Percentiles rank a stretch among this genome's conserved stretches.
Evolutionary conservation across 2,797 vertebrate genomes (phyloP).

Genomic region (Austrolebias charrua): DNA sequence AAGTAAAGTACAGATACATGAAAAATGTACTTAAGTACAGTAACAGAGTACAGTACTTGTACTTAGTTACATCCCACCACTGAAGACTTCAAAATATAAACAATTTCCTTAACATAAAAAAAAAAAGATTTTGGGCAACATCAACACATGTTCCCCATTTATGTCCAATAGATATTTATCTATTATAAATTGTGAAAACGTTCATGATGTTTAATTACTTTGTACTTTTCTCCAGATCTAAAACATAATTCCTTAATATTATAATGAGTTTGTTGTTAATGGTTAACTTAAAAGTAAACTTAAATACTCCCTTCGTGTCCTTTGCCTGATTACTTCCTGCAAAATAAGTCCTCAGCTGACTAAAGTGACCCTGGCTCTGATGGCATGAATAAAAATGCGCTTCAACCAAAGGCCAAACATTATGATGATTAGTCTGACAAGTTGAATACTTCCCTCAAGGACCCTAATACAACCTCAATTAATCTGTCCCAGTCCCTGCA

Average conservation of each 20-base stretch:
- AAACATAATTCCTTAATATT: conserved; percentile 26
- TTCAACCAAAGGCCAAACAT: conserved; percentile 59
- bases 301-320: conserved; percentile 18
- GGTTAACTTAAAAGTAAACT: conserved; percentile 57
- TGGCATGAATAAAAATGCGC: conserved; percentile 52
- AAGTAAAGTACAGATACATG: too few relatives aligned
- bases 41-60: too few relatives aligned
- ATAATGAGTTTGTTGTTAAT: conserved; percentile 25
- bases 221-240: too few relatives aligned
- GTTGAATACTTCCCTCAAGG: conserved; percentile 60
- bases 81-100: conserved; percentile 63
- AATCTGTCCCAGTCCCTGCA: conserved; percentile 50
- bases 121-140: conserved; percentile 33
- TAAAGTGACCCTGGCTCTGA: conserved; percentile 47
- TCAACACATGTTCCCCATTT: conserved; percentile 26
- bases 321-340: conserved; percentile 34
- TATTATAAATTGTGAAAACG: conserved; percentile 19
- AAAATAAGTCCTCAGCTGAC: conserved; percentile 36
- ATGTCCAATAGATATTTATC: conserved; percentile 12
- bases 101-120: conserved; percentile 46
- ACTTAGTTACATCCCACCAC: too few relatives aligned
- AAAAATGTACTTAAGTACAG: too few relatives aligned
- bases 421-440: conserved; percentile 69
- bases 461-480: conserved; percentile 66
- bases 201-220: conserved; percentile 40